Conservation (phyloP, 2,888 invertebrate genomes). For the Chrysodeixis includens region DNA sequence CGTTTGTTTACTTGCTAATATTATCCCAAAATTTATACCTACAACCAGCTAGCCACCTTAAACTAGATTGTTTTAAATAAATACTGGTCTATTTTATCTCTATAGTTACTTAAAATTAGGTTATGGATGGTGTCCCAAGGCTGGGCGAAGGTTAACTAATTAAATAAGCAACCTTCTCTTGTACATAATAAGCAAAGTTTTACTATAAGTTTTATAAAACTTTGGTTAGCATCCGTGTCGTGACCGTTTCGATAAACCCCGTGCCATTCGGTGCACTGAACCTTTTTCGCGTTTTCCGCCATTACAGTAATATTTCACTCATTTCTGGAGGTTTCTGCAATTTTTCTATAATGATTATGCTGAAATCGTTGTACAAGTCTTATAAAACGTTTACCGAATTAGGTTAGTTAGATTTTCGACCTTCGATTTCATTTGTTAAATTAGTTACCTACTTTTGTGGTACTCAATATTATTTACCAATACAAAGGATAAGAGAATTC, state of each 20-base stretch:
- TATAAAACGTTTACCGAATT: not conserved
- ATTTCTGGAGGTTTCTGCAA: conserved; percentile 40
- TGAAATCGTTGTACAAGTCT: conserved; percentile 9
- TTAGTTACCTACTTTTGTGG: not conserved
- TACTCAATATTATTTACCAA: not conserved
- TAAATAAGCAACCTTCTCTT: not conserved
- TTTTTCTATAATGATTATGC: conserved; percentile 22
- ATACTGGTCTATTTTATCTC: no score
- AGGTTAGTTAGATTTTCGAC: not conserved
- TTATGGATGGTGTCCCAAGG: no score
- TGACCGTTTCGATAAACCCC: conserved; percentile 62
- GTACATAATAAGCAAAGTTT: not conserved
- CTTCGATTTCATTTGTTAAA: not conserved
- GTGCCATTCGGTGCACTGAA: conserved; percentile 65
- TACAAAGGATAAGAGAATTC: not conserved
- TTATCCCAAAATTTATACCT: no score
- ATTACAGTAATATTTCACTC: conserved; percentile 49
- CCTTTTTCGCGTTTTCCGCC: conserved; percentile 54
- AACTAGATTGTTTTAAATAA: no score
- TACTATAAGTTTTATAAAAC: conserved; percentile 16
- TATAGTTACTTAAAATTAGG: no score
- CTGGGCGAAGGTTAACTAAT: not conserved
- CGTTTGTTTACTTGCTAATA: no score
- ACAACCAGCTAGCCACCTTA: no score
- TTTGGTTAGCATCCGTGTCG: conserved; percentile 46